Evolutionary conservation across 2,888 invertebrate species (phyloP), one percentile per base, ranked within the genome.

Genomic region (Lithodes maja): DNA sequence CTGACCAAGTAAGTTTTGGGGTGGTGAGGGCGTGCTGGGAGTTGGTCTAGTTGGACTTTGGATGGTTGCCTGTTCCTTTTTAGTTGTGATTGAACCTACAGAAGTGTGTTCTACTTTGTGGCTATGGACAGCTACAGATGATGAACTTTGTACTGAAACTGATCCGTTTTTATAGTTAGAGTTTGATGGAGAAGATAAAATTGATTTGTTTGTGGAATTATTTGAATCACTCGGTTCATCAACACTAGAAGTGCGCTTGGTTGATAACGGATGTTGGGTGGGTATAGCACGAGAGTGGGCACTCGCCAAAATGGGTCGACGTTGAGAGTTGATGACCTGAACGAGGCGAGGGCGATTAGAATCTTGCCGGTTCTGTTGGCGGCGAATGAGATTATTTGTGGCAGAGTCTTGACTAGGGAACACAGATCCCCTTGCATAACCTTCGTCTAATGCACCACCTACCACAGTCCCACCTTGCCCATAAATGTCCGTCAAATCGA

Each of bases 241-340:
- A 50, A 52, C 1, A 50, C 54, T 17, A 61, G 61, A 55, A 9
- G 49, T 50, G 50, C 17, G 71, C 71, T 17, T 3, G 49, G 54
- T 12, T 69, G 17, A 1, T 54, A 55, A 49, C 33, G 33, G 55
- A 53, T 85, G 71, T 17, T n/a, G 52, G 79, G 3, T 2, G 3
- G 87, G 83, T 9, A 83, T 83, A 15, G 79, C 79, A 0, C 55
- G 54, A 17, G 84, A 79, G 3, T 84, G 80, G 17, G 84, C 74
- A 55, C 88, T 88, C 49, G 84, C 80, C 2, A 84, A 49, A 17
- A 88, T 81, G 17, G 88, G 84, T 3, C 79, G 88, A 49, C 53
- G 81, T 17, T 82, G 81, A 3, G 82, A 82, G 52, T 75, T 86
- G 55, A 86, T 54, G 74, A 86, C 75, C 82, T 86, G 80, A 33